Evolutionary conservation across 2,113 vertebrate genomes (phyloP), one percentile per base, ranked within the genome.

Genomic region (Dicerorhinus sumatrensis): DNA sequence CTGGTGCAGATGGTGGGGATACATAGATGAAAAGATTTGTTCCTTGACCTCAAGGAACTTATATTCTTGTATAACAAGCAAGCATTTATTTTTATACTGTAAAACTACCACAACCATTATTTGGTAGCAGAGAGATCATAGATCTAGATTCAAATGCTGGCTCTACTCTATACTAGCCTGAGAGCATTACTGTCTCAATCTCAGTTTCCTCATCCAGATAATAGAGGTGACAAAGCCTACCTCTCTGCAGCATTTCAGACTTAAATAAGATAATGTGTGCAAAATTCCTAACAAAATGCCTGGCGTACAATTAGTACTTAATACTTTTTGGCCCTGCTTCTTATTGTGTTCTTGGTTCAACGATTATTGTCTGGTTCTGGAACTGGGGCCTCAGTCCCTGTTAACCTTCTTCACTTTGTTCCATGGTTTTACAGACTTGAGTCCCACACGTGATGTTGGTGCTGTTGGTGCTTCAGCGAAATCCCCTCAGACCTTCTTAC

Each of bases 401-500:
- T 21, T 20, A 33, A n/a, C 20, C 17, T 62, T 29, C n/a, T 83
- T 79, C 3, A 70, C 72, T 79, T 58, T 6, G 5, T 33, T 58
- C n/a, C 29, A 1, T 3, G 4, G 42, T 42, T 51, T 8, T 21
- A 21, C 4, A 94, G 36, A 29, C 29, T 46, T 1, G 9, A 48
- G 46, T 65, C 36, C 46, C 63, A 42, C 9, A n/a, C 5, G 31
- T 39, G 70, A 63, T 13, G 21, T 0, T 27, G 10, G 54, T 0
- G 20, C 0, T 10, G 1, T 0, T 31, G 17, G n/a, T 16, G 7
- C 4, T 16, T 14, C 3, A 42, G 21, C 29, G 1, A 73, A 58
- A 63, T n/a, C 25, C 36, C 39, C 58, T 48, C 9, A 13, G 20
- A 20, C 5, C 54, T 54, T 67, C 36, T 48, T 69, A 25, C 23